Conservation (phyloP, 1,140 invertebrate species). For the Heterodera schachtii region DNA sequence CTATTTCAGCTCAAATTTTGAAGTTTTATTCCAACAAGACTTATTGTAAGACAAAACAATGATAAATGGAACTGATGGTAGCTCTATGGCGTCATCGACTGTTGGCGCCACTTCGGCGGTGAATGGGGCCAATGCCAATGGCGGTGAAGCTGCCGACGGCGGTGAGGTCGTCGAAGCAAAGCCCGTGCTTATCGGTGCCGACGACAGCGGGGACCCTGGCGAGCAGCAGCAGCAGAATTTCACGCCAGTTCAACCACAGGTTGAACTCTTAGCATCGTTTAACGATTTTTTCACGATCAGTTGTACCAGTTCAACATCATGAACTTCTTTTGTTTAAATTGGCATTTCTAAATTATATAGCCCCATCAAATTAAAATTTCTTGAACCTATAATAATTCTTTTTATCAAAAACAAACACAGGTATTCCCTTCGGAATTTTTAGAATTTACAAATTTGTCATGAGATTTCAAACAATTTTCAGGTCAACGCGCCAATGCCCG, state of each 20-base stretch:
- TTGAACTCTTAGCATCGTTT: background rate
- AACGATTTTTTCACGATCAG: background rate
- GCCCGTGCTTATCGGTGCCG: background rate
- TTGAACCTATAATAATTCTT: no score
- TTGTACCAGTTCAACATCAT: no score
- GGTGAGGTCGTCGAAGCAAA: background rate
- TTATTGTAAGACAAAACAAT: background rate
- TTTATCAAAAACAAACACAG: no score
- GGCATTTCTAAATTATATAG: no score
- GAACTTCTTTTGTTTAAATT: no score
- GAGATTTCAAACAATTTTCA: background rate
- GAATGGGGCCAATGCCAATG: background rate
- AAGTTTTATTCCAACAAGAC: no score
- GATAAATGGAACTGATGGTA: background rate
- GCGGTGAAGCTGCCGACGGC: background rate
- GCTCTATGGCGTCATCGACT: background rate
- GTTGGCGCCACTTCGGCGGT: background rate
- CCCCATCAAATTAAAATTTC: no score
- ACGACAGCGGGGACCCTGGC: background rate
- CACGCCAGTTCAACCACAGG: background rate
- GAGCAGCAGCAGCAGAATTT: background rate
- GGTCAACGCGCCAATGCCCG: background rate
- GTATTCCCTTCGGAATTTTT: no score
- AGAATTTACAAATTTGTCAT: no score
- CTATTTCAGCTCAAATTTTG: no score